phyloP scores from a whole-genome alignment of 1,140 invertebrate species.

The Laodelphax striatellus region DNA sequence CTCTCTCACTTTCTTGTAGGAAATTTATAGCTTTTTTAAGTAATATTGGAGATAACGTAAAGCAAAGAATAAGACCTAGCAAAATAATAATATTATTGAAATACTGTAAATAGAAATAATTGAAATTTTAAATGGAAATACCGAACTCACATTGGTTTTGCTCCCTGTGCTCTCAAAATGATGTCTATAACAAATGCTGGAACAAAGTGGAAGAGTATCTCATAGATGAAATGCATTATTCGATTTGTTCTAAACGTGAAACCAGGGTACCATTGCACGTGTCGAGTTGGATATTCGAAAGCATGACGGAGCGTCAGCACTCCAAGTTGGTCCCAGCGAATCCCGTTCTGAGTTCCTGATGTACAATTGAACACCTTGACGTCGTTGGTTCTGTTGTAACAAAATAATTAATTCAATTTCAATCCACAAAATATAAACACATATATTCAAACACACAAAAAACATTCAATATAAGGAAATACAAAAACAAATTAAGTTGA shows the following conservation, averaged over 20 bases:
- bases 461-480: too few species aligned
- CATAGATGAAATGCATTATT: conserved; percentile 55
- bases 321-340: conserved; percentile 72
- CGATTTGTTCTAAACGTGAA: conserved; percentile 64
- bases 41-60: too few species aligned
- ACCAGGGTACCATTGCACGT: conserved; percentile 77
- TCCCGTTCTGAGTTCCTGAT: conserved; percentile 68
- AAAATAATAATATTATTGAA: too few species aligned
- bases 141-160: conserved; percentile 61
- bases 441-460: too few species aligned
- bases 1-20: too few species aligned
- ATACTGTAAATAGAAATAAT: too few species aligned
- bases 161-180: conserved; percentile 50
- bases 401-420: not conserved
- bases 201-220: conserved; percentile 58
- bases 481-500: too few species aligned
- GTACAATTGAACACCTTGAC: conserved; percentile 85
- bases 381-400: conserved; percentile 12
- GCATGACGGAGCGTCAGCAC: conserved; percentile 54
- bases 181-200: conserved; percentile 71
- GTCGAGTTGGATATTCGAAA: conserved; percentile 60
- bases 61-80: too few species aligned
- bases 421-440: too few species aligned
- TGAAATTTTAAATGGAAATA: too few species aligned
- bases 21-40: too few species aligned